phyloP scores from a whole-genome alignment of 2,888 invertebrate genomes.

The Euplexia lucipara region DNA sequence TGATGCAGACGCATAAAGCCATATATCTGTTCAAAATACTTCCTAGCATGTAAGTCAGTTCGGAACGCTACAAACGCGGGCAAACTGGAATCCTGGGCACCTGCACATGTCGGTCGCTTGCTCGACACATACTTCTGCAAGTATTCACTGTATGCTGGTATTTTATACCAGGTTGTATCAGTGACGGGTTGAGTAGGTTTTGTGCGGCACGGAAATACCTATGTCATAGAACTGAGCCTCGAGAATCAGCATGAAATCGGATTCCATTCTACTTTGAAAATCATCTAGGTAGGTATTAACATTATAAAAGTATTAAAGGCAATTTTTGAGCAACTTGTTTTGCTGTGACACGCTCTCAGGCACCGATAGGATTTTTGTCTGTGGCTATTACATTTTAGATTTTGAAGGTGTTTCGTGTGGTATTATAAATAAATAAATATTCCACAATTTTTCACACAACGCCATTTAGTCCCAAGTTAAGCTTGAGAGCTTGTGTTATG shows the following conservation, averaged over 20 bases:
- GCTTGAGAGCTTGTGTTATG: no score
- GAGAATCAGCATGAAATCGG: not conserved
- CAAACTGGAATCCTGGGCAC: constrained; percentile 26
- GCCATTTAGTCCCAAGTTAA: no score
- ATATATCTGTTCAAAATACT: constrained; percentile 4
- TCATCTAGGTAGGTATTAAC: no score
- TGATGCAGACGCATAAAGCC: not conserved
- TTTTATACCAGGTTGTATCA: constrained; percentile 38
- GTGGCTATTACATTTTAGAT: no score
- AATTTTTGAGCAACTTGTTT: no score
- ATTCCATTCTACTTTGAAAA: not conserved
- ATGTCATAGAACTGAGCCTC: not conserved
- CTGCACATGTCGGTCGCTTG: constrained; percentile 33
- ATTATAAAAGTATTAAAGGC: no score
- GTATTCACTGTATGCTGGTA: constrained; percentile 46
- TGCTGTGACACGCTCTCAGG: no score
- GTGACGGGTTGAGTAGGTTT: not conserved
- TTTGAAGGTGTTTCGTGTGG: no score
- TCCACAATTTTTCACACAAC: no score
- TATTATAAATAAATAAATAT: no score
- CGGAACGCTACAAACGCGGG: constrained; percentile 20
- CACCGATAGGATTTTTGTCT: no score
- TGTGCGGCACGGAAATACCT: not conserved
- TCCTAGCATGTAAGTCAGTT: not conserved
- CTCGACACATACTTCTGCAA: constrained; percentile 51